Evolutionary conservation across 2,113 vertebrate genomes (phyloP).

Genomic region (Onychostruthus taczanowskii): DNA sequence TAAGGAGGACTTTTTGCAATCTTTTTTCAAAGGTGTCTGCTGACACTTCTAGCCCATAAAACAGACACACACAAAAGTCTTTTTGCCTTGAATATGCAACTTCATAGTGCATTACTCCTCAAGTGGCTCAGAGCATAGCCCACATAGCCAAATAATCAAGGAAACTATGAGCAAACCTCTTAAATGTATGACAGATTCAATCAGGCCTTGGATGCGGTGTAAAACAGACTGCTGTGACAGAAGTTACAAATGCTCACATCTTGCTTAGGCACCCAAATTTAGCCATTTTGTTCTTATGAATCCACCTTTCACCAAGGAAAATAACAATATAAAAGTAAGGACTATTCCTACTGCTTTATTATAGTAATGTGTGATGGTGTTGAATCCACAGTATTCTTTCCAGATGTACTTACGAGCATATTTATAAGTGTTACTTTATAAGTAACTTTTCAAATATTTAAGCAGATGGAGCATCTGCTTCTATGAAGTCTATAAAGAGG

Average conservation of each 20-base stretch:
- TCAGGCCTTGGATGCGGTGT: neutral
- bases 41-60: neutral
- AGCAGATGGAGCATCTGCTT: constrained; percentile 38
- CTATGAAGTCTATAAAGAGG: neutral
- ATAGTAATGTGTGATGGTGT: neutral
- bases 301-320: neutral
- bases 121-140: neutral
- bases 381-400: neutral
- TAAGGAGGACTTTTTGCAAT: neutral
- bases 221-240: neutral
- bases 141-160: neutral
- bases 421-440: constrained; percentile 11
- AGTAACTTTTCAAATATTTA: constrained; percentile 35
- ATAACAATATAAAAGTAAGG: neutral
- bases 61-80: neutral
- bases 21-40: neutral
- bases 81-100: neutral
- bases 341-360: neutral
- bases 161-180: neutral
- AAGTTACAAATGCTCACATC: neutral
- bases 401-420: neutral
- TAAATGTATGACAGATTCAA: neutral
- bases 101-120: neutral
- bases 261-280: neutral
- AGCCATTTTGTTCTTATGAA: neutral